Evolutionary conservation across 2,113 vertebrate genomes (phyloP).

Genomic region (Tetrax tetrax): DNA sequence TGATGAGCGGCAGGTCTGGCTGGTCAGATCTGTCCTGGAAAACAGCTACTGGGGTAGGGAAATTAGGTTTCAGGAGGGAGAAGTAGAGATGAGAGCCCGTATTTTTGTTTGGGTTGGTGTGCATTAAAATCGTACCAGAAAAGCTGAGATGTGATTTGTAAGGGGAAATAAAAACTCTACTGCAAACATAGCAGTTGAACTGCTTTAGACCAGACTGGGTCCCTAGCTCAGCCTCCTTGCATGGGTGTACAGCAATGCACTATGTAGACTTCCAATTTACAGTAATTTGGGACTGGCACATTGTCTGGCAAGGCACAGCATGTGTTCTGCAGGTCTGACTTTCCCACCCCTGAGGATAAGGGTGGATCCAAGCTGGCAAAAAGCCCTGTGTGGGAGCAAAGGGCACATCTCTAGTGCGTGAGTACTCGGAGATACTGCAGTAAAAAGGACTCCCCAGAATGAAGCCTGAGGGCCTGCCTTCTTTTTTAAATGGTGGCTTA

Average conservation of each 20-base stretch:
- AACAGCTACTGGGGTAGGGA: neutral
- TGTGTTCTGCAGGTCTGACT: neutral
- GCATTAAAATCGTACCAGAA: neutral
- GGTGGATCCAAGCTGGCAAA: neutral
- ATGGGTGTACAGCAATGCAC: neutral
- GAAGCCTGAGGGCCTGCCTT: rapidly evolving
- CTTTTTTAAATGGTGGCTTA: neutral
- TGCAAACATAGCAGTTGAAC: neutral
- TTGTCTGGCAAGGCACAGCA: neutral
- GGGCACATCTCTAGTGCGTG: rapidly evolving
- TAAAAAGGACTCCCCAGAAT: neutral
- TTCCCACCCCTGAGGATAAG: neutral
- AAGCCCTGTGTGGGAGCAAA: rapidly evolving
- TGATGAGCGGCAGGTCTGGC: neutral
- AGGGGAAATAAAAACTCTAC: neutral
- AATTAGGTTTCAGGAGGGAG: rapidly evolving
- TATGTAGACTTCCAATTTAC: neutral
- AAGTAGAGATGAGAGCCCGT: neutral
- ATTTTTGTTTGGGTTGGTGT: neutral
- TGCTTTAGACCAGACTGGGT: too few relatives aligned
- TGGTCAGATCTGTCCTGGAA: neutral
- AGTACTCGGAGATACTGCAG: neutral
- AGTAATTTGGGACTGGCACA: neutral
- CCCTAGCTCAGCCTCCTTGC: neutral
- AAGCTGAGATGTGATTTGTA: neutral